These are phyloP conservation scores for Seriola rivoliana DNA, from an alignment of 2,113 vertebrate genomes.

Conservation along the genomic window DNA sequence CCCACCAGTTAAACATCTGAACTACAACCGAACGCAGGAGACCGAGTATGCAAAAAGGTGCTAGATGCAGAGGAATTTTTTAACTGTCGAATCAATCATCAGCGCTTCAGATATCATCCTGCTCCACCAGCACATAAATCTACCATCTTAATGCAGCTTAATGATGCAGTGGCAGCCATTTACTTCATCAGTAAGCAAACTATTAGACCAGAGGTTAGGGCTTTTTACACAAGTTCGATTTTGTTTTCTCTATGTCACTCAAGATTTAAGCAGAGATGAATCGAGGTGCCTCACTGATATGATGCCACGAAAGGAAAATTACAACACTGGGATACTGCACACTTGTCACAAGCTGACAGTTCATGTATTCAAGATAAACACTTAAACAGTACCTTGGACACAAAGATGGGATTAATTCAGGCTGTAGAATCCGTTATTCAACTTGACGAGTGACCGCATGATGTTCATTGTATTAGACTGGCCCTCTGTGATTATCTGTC, in stretches of 20 bases:
- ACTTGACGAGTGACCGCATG: constrained; percentile 38
- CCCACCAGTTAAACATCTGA: not conserved
- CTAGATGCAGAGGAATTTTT: not conserved
- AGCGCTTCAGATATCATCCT: constrained; percentile 2
- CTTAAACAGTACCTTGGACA: not conserved
- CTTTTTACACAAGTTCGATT: constrained; percentile 14
- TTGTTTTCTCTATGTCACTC: constrained; percentile 14
- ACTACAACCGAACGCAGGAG: not conserved
- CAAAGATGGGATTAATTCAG: constrained; percentile 27
- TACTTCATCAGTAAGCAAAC: constrained; percentile 13
- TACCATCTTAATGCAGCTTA: not conserved
- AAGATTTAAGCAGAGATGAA: constrained; percentile 21
- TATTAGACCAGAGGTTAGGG: not conserved
- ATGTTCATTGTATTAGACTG: constrained; percentile 32
- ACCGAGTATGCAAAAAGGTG: not conserved
- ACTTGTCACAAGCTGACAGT: constrained; percentile 29
- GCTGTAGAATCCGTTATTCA: constrained; percentile 9
- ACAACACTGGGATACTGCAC: constrained; percentile 18
- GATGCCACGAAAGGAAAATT: constrained; percentile 31
- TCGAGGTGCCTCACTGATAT: not conserved
- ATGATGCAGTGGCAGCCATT: not conserved
- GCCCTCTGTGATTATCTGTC: constrained; percentile 53
- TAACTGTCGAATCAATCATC: not conserved
- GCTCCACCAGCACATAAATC: not conserved
- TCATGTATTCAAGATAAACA: constrained; percentile 24